Percentiles rank a stretch among this genome's conserved stretches.
These are phyloP conservation scores for Aphelocoma californica DNA, from an alignment of 2,797 vertebrate genomes.

Conservation along the genomic window DNA sequence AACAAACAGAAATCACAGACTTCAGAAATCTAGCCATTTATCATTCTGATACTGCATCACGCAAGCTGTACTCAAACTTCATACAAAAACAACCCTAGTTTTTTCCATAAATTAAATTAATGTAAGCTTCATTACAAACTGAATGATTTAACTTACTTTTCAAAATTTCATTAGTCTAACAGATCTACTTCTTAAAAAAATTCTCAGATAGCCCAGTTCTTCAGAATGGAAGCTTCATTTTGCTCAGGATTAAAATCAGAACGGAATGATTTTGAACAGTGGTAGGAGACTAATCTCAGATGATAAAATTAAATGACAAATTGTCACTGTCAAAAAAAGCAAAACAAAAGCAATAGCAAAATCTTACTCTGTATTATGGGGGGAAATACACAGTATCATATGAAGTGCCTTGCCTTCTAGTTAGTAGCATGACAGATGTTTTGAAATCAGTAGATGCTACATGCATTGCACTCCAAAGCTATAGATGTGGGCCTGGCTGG, in stretches of 20 bases:
- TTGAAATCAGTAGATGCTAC: background rate
- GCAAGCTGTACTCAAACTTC: background rate
- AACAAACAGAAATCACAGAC: background rate
- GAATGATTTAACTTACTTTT: background rate
- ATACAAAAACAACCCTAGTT: background rate
- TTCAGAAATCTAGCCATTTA: background rate
- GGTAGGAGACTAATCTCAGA: background rate
- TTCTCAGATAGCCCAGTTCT: background rate
- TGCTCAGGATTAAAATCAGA: background rate
- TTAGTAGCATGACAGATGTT: background rate
- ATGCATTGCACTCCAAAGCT: background rate
- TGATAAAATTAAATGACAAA: background rate
- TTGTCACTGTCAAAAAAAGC: background rate
- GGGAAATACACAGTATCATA: background rate
- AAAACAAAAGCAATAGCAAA: background rate
- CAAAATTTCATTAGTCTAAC: background rate
- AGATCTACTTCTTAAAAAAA: background rate
- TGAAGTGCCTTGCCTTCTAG: background rate
- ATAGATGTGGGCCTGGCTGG: background rate
- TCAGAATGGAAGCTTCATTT: background rate
- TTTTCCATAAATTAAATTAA: background rate
- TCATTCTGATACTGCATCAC: background rate
- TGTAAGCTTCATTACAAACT: background rate
- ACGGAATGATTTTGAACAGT: background rate
- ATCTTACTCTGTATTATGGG: background rate